phyloP scores from a whole-genome alignment of 2,797 vertebrate genomes.

The Melanotaenia parkinsoni region DNA sequence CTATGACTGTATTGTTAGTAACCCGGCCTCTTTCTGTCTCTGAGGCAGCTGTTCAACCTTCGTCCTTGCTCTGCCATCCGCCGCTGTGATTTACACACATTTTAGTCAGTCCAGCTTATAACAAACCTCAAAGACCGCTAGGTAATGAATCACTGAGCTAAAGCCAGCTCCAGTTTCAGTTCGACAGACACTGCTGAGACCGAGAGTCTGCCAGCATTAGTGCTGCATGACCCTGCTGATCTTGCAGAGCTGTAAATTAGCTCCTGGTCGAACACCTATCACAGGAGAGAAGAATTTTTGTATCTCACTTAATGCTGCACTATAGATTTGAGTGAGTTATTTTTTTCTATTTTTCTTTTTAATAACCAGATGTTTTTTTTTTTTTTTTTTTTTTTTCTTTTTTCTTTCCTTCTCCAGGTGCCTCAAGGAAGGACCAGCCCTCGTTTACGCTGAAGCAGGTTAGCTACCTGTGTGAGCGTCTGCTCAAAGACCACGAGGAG shows the following conservation, averaged over 20 bases:
- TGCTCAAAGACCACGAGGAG: slow-evolving; percentile 94
- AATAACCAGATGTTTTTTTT: neutral
- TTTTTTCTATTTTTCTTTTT: slow-evolving; percentile 3
- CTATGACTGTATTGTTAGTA: slow-evolving; percentile 32
- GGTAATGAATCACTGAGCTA: slow-evolving; percentile 35
- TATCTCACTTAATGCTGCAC: neutral
- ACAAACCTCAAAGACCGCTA: slow-evolving; percentile 35
- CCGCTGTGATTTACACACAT: slow-evolving; percentile 53
- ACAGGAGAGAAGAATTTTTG: slow-evolving; percentile 22
- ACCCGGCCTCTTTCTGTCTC: slow-evolving; percentile 32
- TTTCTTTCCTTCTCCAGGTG: slow-evolving; percentile 65
- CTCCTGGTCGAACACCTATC: slow-evolving; percentile 28
- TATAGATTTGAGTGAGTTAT: neutral
- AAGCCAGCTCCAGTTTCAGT: slow-evolving; percentile 31
- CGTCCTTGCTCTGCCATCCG: slow-evolving; percentile 23
- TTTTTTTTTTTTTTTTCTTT: neutral
- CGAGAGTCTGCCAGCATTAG: slow-evolving; percentile 26
- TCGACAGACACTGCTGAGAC: slow-evolving; percentile 15
- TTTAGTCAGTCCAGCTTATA: slow-evolving; percentile 40
- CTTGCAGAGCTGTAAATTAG: slow-evolving; percentile 47
- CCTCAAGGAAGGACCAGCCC: slow-evolving; percentile 91
- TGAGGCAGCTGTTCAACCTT: slow-evolving; percentile 32
- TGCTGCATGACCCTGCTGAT: slow-evolving; percentile 41
- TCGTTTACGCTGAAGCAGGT: slow-evolving; percentile 92
- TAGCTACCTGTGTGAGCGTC: slow-evolving; percentile 91